Evolutionary conservation across 1,140 invertebrate species (phyloP), one percentile per base, ranked within the genome.

Genomic region (Daktulosphaira vitifoliae): DNA sequence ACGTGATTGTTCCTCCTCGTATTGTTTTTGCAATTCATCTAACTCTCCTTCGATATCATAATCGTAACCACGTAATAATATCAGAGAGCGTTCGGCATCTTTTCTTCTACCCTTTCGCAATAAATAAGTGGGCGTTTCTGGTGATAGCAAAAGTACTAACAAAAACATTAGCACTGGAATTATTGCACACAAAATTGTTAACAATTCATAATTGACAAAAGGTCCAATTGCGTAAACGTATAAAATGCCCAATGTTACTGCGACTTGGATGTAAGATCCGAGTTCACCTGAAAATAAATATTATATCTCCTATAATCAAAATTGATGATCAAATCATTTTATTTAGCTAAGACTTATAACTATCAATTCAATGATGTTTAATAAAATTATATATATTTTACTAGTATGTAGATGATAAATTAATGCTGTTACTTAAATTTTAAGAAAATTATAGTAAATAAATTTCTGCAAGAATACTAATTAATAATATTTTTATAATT

Each of bases 221-320:
- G 82, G 76, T 3, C 91, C 91, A 7, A 91, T 70, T 0, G 84
- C 73, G 73, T 89, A 92, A 0, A 84, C 83, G 42, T 85, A 77
- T 0, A 92, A 75, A 53, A 93, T 92, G 7, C 91, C 92, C 11
- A 87, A 71, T 1, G 87, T 88, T 1, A 93, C 80, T 68, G 88
- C 85, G 2, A 94, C 76, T 71, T 93, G 90, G 71, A 92, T 90
- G 70, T 88, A 84, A 0, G 89, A 85, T 0, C 90, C 90, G 3
- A 73, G 70, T 18, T 68, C 59, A 48, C 72, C 72, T 72, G 68
- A 23, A 69, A 69, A n/a, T n/a, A n/a, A n/a, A n/a, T n/a, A n/a
- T n/a, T n/a, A n/a, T n/a, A n/a, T n/a, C n/a, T n/a, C n/a, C n/a
- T n/a, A n/a, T n/a, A n/a, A n/a, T n/a, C n/a, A n/a, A n/a, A n/a